phyloP scores from a whole-genome alignment of 1,140 invertebrate species.

The Pseudomyrmex gracilis region DNA sequence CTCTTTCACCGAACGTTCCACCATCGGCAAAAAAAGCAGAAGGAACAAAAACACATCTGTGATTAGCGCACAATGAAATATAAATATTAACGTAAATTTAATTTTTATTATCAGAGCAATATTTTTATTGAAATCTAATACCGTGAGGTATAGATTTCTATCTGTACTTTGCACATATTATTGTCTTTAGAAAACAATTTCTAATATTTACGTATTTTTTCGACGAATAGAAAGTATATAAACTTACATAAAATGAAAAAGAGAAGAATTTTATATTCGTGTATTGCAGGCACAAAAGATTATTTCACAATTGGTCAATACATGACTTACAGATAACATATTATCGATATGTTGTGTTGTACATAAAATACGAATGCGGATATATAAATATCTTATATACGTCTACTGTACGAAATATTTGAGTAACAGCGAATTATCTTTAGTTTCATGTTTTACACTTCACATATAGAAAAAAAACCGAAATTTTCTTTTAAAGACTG shows the following conservation, averaged over 20 bases:
- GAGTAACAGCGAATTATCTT: constrained; percentile 11
- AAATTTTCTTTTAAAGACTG: constrained; percentile 38
- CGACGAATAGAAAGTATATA: constrained; percentile 1
- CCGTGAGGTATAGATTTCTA: constrained; percentile 31
- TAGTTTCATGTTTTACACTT: constrained; percentile 5
- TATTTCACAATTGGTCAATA: constrained; percentile 8
- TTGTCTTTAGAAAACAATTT: constrained; percentile 32
- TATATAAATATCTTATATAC: constrained; percentile 7
- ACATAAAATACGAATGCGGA: constrained; percentile 6
- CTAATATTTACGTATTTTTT: no score
- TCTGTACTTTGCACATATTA: constrained; percentile 22
- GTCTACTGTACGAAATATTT: neutral
- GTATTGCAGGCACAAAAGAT: neutral
- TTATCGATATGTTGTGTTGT: constrained; percentile 22
- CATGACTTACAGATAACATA: neutral
- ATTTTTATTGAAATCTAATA: constrained; percentile 57
- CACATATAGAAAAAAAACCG: neutral
- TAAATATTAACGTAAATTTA: constrained; percentile 64
- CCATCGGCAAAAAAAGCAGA: constrained; percentile 80
- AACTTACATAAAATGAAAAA: neutral
- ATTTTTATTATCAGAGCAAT: constrained; percentile 54
- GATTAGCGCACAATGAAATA: constrained; percentile 73
- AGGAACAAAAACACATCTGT: constrained; percentile 81
- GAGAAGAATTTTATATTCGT: constrained; percentile 8
- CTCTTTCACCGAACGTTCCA: constrained; percentile 76